Conservation (phyloP, 1,140 invertebrate genomes). For the Drosophila sturtevanti region DNA sequence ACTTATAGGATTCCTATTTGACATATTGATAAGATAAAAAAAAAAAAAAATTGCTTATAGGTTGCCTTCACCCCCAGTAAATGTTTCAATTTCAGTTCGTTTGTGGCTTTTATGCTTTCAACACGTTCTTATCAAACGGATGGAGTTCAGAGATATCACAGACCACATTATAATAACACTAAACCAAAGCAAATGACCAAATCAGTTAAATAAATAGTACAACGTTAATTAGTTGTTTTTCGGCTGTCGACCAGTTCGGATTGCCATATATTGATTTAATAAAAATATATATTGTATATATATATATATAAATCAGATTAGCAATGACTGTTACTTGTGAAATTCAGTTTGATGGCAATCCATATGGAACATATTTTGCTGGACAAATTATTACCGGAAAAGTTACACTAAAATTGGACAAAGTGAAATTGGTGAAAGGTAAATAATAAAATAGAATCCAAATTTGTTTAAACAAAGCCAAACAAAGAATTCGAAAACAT, state of each 20-base stretch:
- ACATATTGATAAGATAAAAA: slow-evolving; percentile 67
- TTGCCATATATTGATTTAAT: slow-evolving; percentile 23
- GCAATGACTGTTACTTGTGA: slow-evolving; percentile 68
- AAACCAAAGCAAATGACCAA: slow-evolving; percentile 21
- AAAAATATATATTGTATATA: no score
- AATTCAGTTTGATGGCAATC: slow-evolving; percentile 83
- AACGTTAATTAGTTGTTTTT: slow-evolving; percentile 54
- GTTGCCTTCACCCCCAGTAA: slow-evolving; percentile 17
- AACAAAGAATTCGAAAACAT: neutral
- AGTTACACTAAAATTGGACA: slow-evolving; percentile 82
- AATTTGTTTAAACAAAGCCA: neutral
- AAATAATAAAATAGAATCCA: neutral
- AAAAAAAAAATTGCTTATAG: slow-evolving; percentile 56
- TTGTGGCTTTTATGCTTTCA: slow-evolving; percentile 37
- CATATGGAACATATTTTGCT: slow-evolving; percentile 83
- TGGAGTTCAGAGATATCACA: neutral
- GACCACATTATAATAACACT: neutral
- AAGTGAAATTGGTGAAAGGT: slow-evolving; percentile 83
- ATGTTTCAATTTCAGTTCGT: slow-evolving; percentile 64
- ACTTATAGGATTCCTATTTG: slow-evolving; percentile 34
- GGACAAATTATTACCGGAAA: slow-evolving; percentile 83
- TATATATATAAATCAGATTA: slow-evolving; percentile 14
- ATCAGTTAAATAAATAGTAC: slow-evolving; percentile 25
- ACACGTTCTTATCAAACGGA: slow-evolving; percentile 23
- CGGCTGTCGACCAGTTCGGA: slow-evolving; percentile 35